Percentiles rank a stretch among this genome's conserved stretches.
Conservation (phyloP, 2,888 invertebrate genomes). For the Gnatocerus cornutus region DNA sequence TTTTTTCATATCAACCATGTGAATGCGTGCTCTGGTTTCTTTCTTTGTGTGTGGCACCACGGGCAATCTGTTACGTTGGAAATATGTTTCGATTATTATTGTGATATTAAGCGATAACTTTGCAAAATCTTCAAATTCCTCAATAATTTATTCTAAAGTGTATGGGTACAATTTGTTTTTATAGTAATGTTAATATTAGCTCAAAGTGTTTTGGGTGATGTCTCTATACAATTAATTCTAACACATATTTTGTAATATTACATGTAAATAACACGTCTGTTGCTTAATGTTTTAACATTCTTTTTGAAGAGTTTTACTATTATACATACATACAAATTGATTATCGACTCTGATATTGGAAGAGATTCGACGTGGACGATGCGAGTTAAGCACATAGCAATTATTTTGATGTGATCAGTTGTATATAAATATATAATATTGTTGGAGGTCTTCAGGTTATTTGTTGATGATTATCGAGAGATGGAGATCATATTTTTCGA, state of each 20-base stretch:
- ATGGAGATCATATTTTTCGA: conserved; percentile 37
- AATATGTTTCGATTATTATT: conserved; percentile 50
- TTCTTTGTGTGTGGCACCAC: conserved; percentile 37
- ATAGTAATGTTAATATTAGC: conserved; percentile 57
- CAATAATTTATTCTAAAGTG: conserved; percentile 63
- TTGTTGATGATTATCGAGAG: conserved; percentile 32
- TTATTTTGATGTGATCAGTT: conserved; percentile 35
- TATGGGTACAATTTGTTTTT: conserved; percentile 64
- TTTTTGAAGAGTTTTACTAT: conserved; percentile 55
- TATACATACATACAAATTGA: conserved; percentile 48
- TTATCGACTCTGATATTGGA: conserved; percentile 43
- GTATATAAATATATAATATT: conserved; percentile 32
- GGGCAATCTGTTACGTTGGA: conserved; percentile 37
- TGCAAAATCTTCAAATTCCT: conserved; percentile 59
- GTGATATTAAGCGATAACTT: conserved; percentile 57
- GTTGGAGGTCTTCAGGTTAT: conserved; percentile 33
- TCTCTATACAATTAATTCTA: conserved; percentile 60
- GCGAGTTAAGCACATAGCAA: conserved; percentile 4
- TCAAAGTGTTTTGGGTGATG: conserved; percentile 64
- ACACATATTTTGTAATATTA: conserved; percentile 64
- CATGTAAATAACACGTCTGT: conserved; percentile 64
- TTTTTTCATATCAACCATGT: conserved; percentile 40
- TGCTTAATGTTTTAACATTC: conserved; percentile 58
- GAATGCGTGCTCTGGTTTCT: conserved; percentile 19
- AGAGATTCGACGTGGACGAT: conserved; percentile 11